Evolutionary conservation across 2,888 invertebrate species (phyloP).

Genomic region (Xestoiulus laeticollis): DNA sequence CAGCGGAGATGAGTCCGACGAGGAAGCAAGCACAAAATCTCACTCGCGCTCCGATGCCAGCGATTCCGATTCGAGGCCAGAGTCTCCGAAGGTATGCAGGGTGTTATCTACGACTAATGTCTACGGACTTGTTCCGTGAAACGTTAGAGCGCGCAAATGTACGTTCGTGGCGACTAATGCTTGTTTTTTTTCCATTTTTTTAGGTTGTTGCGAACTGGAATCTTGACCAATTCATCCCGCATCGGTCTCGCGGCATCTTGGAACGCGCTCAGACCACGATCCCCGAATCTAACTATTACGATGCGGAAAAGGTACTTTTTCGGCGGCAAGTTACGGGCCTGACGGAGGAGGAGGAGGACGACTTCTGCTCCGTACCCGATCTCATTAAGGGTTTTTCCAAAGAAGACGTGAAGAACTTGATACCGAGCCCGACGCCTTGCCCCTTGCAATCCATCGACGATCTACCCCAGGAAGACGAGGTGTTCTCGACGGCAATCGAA

Average conservation of each 20-base stretch:
- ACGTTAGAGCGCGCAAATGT: too few species aligned
- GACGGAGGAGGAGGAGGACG: slow-evolving; percentile 27
- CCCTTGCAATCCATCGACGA: slow-evolving; percentile 32
- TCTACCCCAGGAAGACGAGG: neutral
- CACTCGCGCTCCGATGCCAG: slow-evolving; percentile 43
- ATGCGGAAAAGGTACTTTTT: neutral
- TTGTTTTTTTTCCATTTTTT: neutral
- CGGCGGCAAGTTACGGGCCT: neutral
- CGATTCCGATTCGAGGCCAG: slow-evolving; percentile 39
- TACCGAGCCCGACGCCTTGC: slow-evolving; percentile 15
- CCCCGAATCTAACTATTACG: too few species aligned
- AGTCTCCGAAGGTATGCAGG: slow-evolving; percentile 48
- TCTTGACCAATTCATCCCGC: slow-evolving; percentile 42
- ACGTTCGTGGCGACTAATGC: neutral
- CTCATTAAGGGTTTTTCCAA: neutral
- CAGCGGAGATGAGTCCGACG: slow-evolving; percentile 54
- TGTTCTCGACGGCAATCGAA: neutral
- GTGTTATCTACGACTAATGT: neutral
- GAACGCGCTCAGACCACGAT: too few species aligned
- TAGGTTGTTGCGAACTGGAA: slow-evolving; percentile 16
- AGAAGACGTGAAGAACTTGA: slow-evolving; percentile 46
- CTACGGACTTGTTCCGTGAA: neutral
- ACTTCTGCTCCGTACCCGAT: neutral
- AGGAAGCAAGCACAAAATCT: slow-evolving; percentile 52
- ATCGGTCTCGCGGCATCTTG: too few species aligned